These are phyloP conservation scores for Thalassarche chlororhynchos DNA, from an alignment of 2,113 vertebrate genomes.

Conservation along the genomic window DNA sequence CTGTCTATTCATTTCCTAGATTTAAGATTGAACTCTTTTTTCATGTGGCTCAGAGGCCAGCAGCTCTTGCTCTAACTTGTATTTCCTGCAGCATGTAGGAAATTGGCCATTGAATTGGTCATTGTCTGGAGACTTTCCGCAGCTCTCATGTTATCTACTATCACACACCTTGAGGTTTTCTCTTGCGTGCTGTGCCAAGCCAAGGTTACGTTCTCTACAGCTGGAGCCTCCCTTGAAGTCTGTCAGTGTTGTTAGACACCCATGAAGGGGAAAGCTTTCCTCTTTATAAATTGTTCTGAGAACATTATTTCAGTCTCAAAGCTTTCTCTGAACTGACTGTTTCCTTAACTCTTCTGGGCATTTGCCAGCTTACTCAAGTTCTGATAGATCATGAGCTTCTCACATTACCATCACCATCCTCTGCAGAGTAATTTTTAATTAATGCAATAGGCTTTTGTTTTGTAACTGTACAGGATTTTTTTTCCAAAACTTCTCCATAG, in stretches of 20 bases:
- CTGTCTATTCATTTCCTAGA: neutral
- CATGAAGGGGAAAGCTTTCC: neutral
- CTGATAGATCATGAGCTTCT: neutral
- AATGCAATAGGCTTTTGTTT: neutral
- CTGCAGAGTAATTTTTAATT: neutral
- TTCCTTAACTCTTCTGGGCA: neutral
- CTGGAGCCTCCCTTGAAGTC: neutral
- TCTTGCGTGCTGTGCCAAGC: neutral
- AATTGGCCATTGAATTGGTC: neutral
- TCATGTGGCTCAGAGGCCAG: neutral
- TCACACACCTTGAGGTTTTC: neutral
- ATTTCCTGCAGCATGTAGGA: neutral
- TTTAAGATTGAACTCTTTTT: neutral
- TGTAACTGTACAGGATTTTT: neutral
- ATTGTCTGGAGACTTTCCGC: neutral
- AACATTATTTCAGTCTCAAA: neutral
- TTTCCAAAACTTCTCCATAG: neutral
- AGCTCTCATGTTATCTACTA: neutral
- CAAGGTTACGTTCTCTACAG: neutral
- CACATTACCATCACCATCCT: neutral
- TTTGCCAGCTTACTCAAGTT: neutral
- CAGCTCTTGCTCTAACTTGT: neutral
- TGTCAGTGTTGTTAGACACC: neutral
- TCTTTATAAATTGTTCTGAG: neutral
- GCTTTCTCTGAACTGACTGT: neutral